A percentile compares a stretch with the other conserved stretches of the same genome.
phyloP scores from a whole-genome alignment of 2,797 vertebrate genomes.

The Discoglossus pictus region DNA sequence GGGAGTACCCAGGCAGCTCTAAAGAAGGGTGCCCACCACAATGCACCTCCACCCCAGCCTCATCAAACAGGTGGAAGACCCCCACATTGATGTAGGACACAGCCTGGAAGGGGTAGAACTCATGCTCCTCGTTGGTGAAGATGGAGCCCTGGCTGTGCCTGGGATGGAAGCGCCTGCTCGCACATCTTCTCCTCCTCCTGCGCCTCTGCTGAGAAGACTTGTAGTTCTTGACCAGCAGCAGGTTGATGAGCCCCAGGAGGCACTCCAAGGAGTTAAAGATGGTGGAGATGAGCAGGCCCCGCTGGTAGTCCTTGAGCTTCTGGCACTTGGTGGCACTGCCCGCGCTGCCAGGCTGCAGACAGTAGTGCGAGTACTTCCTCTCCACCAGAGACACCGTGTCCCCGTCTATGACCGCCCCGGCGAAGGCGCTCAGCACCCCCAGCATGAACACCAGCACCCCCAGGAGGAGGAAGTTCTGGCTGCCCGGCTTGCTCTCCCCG shows the following conservation, averaged over 20 bases:
- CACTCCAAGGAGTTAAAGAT: slow-evolving; percentile 91
- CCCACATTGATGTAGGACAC: slow-evolving; percentile 93
- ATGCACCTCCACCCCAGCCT: slow-evolving; percentile 85
- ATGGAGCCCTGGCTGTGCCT: slow-evolving; percentile 77
- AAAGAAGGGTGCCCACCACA: slow-evolving; percentile 88
- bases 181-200: slow-evolving; percentile 63
- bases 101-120: slow-evolving; percentile 75
- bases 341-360: slow-evolving; percentile 67
- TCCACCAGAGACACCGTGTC: slow-evolving; percentile 91
- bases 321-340: slow-evolving; percentile 71
- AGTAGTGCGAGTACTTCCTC: slow-evolving; percentile 90
- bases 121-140: slow-evolving; percentile 81
- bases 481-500: slow-evolving; percentile 65
- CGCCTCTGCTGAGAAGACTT: slow-evolving; percentile 77
- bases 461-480: slow-evolving; percentile 89
- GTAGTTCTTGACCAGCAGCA: slow-evolving; percentile 86
- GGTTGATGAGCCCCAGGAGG: slow-evolving; percentile 86
- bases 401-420: slow-evolving; percentile 93
- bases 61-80: slow-evolving; percentile 78
- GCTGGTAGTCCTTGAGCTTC: slow-evolving; percentile 87
- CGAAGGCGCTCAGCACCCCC: slow-evolving; percentile 92
- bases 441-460: slow-evolving; percentile 89
- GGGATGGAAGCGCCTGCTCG: slow-evolving; percentile 66
- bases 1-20: slow-evolving; percentile 91
- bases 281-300: slow-evolving; percentile 86